phyloP scores from a whole-genome alignment of 2,888 invertebrate species.

The Dichetophora obliterata region DNA sequence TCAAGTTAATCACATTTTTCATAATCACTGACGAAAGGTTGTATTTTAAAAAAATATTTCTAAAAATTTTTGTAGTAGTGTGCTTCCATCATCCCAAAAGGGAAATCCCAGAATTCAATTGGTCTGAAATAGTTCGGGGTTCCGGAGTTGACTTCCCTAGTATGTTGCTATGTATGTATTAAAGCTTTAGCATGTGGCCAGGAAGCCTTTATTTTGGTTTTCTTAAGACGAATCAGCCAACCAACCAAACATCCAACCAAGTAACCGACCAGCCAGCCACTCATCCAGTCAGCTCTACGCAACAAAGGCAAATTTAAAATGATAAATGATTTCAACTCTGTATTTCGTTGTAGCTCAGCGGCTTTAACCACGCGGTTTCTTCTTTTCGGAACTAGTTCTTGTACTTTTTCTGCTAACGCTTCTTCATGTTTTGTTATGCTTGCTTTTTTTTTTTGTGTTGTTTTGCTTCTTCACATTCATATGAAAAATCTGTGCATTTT shows the following conservation, averaged over 20 bases:
- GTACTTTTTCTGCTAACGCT: neutral
- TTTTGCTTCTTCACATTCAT: neutral
- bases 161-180: too few species aligned
- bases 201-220: neutral
- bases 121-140: too few species aligned
- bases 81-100: too few species aligned
- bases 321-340: constrained; percentile 13
- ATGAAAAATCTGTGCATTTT: constrained; percentile 15
- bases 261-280: too few species aligned
- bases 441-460: neutral
- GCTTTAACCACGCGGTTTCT: neutral
- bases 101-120: too few species aligned
- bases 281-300: neutral
- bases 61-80: too few species aligned
- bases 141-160: too few species aligned
- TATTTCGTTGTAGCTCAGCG: neutral
- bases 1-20: too few species aligned
- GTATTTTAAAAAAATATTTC: too few species aligned
- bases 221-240: constrained; percentile 1
- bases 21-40: too few species aligned
- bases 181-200: constrained; percentile 3
- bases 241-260: neutral
- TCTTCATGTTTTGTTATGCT: neutral
- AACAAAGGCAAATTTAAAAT: constrained; percentile 8
- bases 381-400: neutral